Base-by-base conservation (phyloP, 1,140 invertebrate genomes). In the Brachionus rotundiformis region DNA sequence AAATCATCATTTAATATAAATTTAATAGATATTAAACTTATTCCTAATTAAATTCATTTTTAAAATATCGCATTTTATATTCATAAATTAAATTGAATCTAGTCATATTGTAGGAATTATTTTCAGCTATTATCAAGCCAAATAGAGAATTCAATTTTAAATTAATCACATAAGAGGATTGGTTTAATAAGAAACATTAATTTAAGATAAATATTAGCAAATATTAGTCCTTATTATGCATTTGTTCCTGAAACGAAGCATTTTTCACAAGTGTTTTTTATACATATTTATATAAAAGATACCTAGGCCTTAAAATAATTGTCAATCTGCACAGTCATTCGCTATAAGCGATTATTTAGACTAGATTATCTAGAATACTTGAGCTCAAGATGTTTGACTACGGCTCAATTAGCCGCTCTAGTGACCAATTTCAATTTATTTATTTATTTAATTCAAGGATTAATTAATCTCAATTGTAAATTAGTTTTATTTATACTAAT, bases 211-310 rank as follows among this genome's bases (percentile, higher is more conserved):
- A 41, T 41, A 41, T 41, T 41, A 11, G 11, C 39, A 11, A 13
- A 41, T 11, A 41, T 41, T 41, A 41, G 39, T 10, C 39, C 39
- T 41, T 10, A 59, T 59, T 59, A 23, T 59, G 11, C 13, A 59
- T 59, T 59, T 59, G 25, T 59, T 59, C 25, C 54, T 59, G 25
- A 59, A 59, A 59, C 54, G 25, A 59, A 59, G 25, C 54, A 59
- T 59, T 19, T 59, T 59, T 59, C 54, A 41, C 4, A 41, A 41
- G 39, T 13, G 39, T 41, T 41, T 41, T 41, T 2, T 41, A 41
- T 11, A 41, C n/a, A 41, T 41, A 41, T n/a, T n/a, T n/a, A n/a
- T n/a, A n/a, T n/a, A 41, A 41, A 11, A 2, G 39, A 41, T 41
- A 41, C 39, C 39, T 41, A 10, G 39, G n/a, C n/a, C n/a, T 41